phyloP scores from a whole-genome alignment of 2,888 invertebrate species.

The Aphidius colemani region DNA sequence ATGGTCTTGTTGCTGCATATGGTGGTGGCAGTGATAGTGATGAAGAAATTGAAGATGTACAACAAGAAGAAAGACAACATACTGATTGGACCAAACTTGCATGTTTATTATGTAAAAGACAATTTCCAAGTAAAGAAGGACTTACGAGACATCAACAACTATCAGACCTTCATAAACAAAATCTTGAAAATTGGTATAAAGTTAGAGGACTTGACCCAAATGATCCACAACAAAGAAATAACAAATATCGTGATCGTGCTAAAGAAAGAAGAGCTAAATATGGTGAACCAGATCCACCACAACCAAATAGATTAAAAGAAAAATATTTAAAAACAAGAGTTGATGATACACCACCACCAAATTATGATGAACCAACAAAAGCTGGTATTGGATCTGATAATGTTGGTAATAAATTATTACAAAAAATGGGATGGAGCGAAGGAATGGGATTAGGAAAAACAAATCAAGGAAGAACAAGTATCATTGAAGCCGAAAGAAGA shows the following conservation, averaged over 20 bases:
- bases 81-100: slow-evolving; percentile 89
- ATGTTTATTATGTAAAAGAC: slow-evolving; percentile 92
- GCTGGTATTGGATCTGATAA: slow-evolving; percentile 83
- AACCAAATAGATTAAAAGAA: slow-evolving; percentile 74
- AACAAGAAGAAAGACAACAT: slow-evolving; percentile 59
- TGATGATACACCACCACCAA: slow-evolving; percentile 56
- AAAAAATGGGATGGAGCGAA: slow-evolving; percentile 99
- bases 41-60: slow-evolving; percentile 74
- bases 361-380: slow-evolving; percentile 65
- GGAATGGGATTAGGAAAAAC: slow-evolving; percentile 93
- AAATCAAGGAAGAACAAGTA: slow-evolving; percentile 91
- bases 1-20: slow-evolving; percentile 75
- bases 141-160: slow-evolving; percentile 88
- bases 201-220: slow-evolving; percentile 60
- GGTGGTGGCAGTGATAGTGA: slow-evolving; percentile 74
- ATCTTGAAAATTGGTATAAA: slow-evolving; percentile 67
- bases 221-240: slow-evolving; percentile 59
- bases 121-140: slow-evolving; percentile 88
- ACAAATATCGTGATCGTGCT: slow-evolving; percentile 88
- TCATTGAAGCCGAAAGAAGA: slow-evolving; percentile 74
- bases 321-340: slow-evolving; percentile 69
- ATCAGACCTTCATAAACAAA: slow-evolving; percentile 93
- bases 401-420: slow-evolving; percentile 91
- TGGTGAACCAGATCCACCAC: slow-evolving; percentile 83
- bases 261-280: slow-evolving; percentile 94